phyloP scores from a whole-genome alignment of 2,888 invertebrate species.

The Prosopocoilus inquinatus region DNA sequence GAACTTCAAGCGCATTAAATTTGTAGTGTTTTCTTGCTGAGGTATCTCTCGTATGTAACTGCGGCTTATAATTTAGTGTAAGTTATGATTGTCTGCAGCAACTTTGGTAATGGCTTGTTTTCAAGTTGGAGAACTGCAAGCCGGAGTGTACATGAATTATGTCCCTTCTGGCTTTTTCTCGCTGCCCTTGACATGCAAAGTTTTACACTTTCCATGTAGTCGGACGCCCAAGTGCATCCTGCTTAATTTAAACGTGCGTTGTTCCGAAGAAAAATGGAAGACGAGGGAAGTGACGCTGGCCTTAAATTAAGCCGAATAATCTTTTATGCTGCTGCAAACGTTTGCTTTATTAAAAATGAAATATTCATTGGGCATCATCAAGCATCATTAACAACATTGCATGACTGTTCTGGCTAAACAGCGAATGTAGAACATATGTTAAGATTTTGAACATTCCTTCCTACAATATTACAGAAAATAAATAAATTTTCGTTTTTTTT shows the following conservation, averaged over 20 bases:
- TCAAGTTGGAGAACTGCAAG: slow-evolving; percentile 22
- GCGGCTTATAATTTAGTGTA: slow-evolving; percentile 17
- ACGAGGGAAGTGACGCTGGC: background rate
- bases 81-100: slow-evolving; percentile 42
- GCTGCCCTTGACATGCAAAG: background rate
- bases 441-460: too few relatives aligned
- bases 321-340: slow-evolving; percentile 32
- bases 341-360: slow-evolving; percentile 33
- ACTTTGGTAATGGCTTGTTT: slow-evolving; percentile 43
- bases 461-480: too few relatives aligned
- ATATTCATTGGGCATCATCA: too few relatives aligned
- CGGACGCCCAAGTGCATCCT: background rate
- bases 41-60: background rate
- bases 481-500: too few relatives aligned
- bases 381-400: too few relatives aligned
- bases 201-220: background rate
- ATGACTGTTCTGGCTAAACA: too few relatives aligned
- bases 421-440: too few relatives aligned
- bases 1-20: background rate
- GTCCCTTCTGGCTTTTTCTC: background rate
- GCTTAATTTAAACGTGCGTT: too few relatives aligned
- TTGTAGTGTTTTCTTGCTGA: background rate
- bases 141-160: slow-evolving; percentile 3
- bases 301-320: slow-evolving; percentile 24
- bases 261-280: too few relatives aligned